These are phyloP conservation scores for Percopsis transmontana DNA, from an alignment of 2,113 vertebrate genomes.

Conservation along the genomic window DNA sequence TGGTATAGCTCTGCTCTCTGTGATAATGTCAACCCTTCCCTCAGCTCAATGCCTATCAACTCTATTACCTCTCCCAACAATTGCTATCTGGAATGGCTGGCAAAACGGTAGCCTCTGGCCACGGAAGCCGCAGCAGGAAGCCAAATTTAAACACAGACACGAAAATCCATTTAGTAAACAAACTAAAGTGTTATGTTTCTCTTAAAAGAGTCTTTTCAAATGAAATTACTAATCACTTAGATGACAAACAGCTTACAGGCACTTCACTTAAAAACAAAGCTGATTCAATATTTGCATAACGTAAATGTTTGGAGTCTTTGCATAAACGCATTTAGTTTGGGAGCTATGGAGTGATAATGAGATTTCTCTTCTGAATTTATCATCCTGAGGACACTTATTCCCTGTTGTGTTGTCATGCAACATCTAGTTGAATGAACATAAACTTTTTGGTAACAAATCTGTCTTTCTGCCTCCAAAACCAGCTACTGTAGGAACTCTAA, in stretches of 20 bases:
- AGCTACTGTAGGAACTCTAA: too few species aligned
- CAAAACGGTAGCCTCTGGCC: neutral
- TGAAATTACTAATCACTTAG: neutral
- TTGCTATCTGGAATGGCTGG: neutral
- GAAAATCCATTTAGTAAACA: neutral
- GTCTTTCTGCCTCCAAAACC: too few species aligned
- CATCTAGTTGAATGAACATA: too few species aligned
- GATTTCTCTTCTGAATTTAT: neutral
- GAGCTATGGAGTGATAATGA: neutral
- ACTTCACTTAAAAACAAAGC: conserved; percentile 3
- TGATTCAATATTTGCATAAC: neutral
- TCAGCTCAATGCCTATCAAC: conserved; percentile 29
- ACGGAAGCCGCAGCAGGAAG: neutral
- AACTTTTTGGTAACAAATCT: too few species aligned
- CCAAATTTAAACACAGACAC: neutral
- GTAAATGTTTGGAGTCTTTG: neutral
- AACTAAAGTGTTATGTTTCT: neutral
- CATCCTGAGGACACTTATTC: neutral
- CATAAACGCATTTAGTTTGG: conserved; percentile 1
- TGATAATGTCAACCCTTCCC: conserved; percentile 32
- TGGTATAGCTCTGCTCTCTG: conserved; percentile 6
- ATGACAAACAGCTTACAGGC: neutral
- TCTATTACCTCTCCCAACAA: conserved; percentile 44
- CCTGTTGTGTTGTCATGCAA: neutral
- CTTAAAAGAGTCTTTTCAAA: neutral